These are phyloP conservation scores for Blennius ocellaris DNA, from an alignment of 2,113 vertebrate species.

Conservation along the genomic window DNA sequence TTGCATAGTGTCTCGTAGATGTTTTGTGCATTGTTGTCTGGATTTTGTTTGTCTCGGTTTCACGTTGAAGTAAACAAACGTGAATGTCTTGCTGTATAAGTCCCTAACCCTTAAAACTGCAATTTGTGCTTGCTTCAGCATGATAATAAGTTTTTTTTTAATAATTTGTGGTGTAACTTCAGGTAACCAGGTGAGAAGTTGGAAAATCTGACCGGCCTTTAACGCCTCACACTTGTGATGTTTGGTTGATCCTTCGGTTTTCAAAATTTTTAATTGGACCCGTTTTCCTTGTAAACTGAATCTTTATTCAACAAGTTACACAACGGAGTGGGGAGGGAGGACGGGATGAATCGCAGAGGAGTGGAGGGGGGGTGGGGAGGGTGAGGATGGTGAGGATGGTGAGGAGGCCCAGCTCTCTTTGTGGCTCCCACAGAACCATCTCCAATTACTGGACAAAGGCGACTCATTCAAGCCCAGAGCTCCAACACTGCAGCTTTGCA, in stretches of 20 bases:
- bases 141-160: not conserved
- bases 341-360: slow-evolving; percentile 52
- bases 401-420: slow-evolving; percentile 73
- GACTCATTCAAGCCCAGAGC: slow-evolving; percentile 88
- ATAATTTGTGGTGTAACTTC: not conserved
- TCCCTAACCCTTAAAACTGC: too few relatives aligned
- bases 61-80: too few relatives aligned
- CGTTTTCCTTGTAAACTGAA: slow-evolving; percentile 43
- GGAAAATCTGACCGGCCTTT: not conserved
- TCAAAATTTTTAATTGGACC: slow-evolving; percentile 6
- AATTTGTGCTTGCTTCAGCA: not conserved
- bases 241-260: slow-evolving; percentile 1
- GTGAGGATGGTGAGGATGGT: slow-evolving; percentile 11
- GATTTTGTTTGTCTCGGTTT: too few relatives aligned
- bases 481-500: slow-evolving; percentile 85
- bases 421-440: slow-evolving; percentile 80
- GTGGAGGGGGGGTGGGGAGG: not conserved
- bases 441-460: slow-evolving; percentile 91
- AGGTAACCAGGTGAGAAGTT: slow-evolving; percentile 8
- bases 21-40: too few relatives aligned
- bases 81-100: too few relatives aligned
- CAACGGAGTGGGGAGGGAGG: slow-evolving; percentile 46
- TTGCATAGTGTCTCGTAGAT: too few relatives aligned
- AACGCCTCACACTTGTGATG: not conserved
- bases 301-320: slow-evolving; percentile 66